Conservation (phyloP, 2,797 vertebrate genomes). For the Pitangus sulphuratus region DNA sequence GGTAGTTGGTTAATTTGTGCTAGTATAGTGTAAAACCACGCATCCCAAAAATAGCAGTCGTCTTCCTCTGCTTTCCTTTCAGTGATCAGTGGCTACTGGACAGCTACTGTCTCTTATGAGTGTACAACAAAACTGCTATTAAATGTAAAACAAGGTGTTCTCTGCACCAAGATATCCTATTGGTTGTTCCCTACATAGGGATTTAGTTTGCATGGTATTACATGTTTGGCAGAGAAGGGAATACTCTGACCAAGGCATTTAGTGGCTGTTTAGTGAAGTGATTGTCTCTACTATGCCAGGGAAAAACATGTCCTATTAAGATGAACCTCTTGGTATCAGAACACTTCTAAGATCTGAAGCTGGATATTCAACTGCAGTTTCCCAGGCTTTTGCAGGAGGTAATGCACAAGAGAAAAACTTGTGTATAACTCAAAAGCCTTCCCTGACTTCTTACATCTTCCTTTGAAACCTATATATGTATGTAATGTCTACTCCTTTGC, state of each 20-base stretch:
- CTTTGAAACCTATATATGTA: not conserved
- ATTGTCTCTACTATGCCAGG: not conserved
- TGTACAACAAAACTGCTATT: not conserved
- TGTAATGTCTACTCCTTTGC: slow-evolving; percentile 26
- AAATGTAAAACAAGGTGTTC: slow-evolving; percentile 11
- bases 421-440: not conserved
- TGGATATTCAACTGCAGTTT: not conserved
- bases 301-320: not conserved
- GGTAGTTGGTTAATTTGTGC: not conserved
- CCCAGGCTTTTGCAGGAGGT: not conserved
- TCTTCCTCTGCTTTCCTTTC: not conserved
- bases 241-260: not conserved
- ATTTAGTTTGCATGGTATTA: slow-evolving; percentile 31
- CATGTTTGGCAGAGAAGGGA: slow-evolving; percentile 24
- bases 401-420: not conserved
- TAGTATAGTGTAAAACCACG: not conserved
- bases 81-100: not conserved
- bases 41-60: not conserved
- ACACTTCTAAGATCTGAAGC: not conserved
- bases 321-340: not conserved
- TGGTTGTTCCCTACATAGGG: slow-evolving; percentile 3
- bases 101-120: not conserved
- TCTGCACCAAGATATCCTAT: not conserved
- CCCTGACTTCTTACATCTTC: not conserved
- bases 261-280: slow-evolving; percentile 3